Evolutionary conservation across 2,113 vertebrate species (phyloP).

Genomic region (Garra rufa): DNA sequence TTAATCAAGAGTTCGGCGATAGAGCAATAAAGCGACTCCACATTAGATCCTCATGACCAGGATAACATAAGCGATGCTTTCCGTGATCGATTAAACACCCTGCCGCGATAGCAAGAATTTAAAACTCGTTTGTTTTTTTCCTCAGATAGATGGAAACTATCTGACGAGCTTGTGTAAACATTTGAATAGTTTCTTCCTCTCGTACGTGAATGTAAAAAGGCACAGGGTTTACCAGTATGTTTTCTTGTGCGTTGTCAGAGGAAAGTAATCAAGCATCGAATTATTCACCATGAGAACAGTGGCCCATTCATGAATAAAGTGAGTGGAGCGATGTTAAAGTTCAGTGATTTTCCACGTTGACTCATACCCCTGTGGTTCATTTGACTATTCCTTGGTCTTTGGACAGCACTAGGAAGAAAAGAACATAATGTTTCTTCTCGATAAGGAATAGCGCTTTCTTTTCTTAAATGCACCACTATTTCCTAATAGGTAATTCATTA

Average conservation of each 20-base stretch:
- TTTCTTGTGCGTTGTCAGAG: slow-evolving; percentile 20
- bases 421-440: not conserved
- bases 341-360: slow-evolving; percentile 63
- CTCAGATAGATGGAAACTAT: not conserved
- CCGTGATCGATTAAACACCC: slow-evolving; percentile 64
- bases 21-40: not conserved
- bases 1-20: not conserved
- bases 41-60: not conserved
- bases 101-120: slow-evolving; percentile 59
- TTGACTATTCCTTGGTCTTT: not conserved
- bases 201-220: not conserved
- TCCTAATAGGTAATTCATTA: not conserved
- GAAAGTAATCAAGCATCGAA: slow-evolving; percentile 40
- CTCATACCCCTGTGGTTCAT: not conserved
- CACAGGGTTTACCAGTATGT: not conserved
- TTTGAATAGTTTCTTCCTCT: slow-evolving; percentile 13
- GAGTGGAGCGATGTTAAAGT: slow-evolving; percentile 31
- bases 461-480: not conserved
- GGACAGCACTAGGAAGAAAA: not conserved
- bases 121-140: not conserved
- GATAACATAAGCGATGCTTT: slow-evolving; percentile 64
- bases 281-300: slow-evolving; percentile 60
- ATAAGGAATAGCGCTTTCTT: not conserved
- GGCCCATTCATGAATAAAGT: slow-evolving; percentile 63
- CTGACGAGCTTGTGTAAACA: not conserved